Evolutionary conservation across 2,113 vertebrate species (phyloP), one percentile per base, ranked within the genome.

Genomic region (Scomber colias): DNA sequence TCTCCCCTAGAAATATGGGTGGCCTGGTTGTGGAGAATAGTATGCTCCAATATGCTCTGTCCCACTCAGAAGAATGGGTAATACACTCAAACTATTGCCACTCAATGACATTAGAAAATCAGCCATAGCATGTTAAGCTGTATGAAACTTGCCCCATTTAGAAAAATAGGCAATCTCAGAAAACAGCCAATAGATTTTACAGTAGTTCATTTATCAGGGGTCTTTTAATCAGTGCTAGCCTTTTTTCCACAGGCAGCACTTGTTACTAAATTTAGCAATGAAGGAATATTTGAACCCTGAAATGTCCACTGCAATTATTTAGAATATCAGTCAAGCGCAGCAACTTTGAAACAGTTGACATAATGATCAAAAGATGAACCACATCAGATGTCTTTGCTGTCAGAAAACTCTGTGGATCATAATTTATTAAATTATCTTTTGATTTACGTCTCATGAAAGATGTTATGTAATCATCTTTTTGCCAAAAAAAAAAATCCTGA

Each of bases 361-460:
- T 51, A 40, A 24, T 54, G 77, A 84, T 87, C 65, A 88, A 82
- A 78, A 62, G 80, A 82, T 53, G 46, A 88, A 77, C 64, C 70
- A 76, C 48, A 49, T 44, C 64, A 31, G 66, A 78, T 63, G 45
- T 78, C 61, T 83, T 44, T 73, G 45, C 73, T 77, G 84, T 80
- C 54, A 82, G 50, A 73, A 78, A 65, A 60, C 50, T 77, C 65
- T 71, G 35, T 51, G 50, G 16, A 70, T 81, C 63, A 68, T 82
- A 9, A 84, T 85, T 88, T 80, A 87, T 87, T 87, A 56, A 80
- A 87, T 85, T 75, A 81, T 73, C 74, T 84, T 79, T 73, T 59
- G 73, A 70, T 71, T 82, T 86, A 61, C 1, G 0, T 79, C 51
- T 71, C 44, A 66, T 72, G 68, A 72, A 76, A 82, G 82, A 56